These are phyloP conservation scores for Ooceraea biroi DNA, from an alignment of 1,140 invertebrate genomes.

Conservation along the genomic window DNA sequence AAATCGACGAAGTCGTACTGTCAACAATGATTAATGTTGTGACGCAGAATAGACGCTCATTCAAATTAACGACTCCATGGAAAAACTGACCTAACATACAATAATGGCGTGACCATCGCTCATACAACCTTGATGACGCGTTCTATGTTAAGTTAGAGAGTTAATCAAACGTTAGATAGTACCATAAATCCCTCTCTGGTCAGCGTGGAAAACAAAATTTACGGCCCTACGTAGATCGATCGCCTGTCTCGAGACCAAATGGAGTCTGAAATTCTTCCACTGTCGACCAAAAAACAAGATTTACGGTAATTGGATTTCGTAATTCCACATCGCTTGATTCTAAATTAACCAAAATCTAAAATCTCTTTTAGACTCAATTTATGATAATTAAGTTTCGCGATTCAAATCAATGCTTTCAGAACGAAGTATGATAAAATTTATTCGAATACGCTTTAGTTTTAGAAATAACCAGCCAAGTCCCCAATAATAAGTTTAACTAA, in stretches of 20 bases:
- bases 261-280: slow-evolving; percentile 59
- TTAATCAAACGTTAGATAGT: slow-evolving; percentile 61
- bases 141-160: slow-evolving; percentile 40
- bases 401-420: slow-evolving; percentile 7
- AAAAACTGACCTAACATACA: slow-evolving; percentile 10
- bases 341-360: slow-evolving; percentile 49
- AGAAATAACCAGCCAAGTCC: not conserved
- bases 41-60: not conserved
- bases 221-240: slow-evolving; percentile 52
- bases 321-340: slow-evolving; percentile 43
- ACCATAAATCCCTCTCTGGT: slow-evolving; percentile 41
- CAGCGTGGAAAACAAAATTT: slow-evolving; percentile 58
- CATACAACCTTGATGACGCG: slow-evolving; percentile 19
- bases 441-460: not conserved
- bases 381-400: slow-evolving; percentile 31
- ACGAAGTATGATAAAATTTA: slow-evolving; percentile 1
- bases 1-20: not conserved
- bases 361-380: slow-evolving; percentile 31
- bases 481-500: not conserved
- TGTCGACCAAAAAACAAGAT: slow-evolving; percentile 58
- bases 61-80: not conserved
- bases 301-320: slow-evolving; percentile 61
- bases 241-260: slow-evolving; percentile 56
- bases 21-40: not conserved
- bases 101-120: slow-evolving; percentile 7